These are phyloP conservation scores for Trachelus iudaicus DNA, from an alignment of 2,888 invertebrate species.

Conservation along the genomic window DNA sequence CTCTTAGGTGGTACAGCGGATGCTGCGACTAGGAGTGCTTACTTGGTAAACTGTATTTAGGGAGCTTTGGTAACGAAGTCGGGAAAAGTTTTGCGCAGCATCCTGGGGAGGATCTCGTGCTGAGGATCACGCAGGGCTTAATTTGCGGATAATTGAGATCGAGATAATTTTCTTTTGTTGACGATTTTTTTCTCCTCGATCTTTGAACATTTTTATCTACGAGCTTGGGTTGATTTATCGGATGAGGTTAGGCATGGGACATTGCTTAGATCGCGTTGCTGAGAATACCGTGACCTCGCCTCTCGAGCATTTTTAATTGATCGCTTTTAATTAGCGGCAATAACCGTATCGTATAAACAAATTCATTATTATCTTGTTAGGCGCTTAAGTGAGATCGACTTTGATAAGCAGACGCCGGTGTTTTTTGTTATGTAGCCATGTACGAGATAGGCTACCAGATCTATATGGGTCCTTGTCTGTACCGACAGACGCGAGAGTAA, in stretches of 20 bases:
- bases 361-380: conserved; percentile 3
- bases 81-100: neutral
- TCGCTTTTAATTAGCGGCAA: conserved; percentile 35
- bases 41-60: neutral
- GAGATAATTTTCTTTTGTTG: neutral
- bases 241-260: neutral
- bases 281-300: conserved; percentile 33
- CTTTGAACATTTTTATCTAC: neutral
- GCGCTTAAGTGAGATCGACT: neutral
- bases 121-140: neutral
- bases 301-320: conserved; percentile 27
- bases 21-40: neutral
- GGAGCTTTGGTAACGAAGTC: neutral
- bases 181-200: neutral
- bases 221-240: neutral
- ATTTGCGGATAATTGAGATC: neutral
- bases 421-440: neutral
- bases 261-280: neutral
- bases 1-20: neutral
- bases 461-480: neutral
- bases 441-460: neutral
- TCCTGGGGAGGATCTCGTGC: neutral
- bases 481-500: neutral
- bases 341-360: conserved; percentile 16
- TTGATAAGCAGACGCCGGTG: neutral